Conservation (phyloP, 1,140 invertebrate species). For the Marisa cornuarietis region DNA sequence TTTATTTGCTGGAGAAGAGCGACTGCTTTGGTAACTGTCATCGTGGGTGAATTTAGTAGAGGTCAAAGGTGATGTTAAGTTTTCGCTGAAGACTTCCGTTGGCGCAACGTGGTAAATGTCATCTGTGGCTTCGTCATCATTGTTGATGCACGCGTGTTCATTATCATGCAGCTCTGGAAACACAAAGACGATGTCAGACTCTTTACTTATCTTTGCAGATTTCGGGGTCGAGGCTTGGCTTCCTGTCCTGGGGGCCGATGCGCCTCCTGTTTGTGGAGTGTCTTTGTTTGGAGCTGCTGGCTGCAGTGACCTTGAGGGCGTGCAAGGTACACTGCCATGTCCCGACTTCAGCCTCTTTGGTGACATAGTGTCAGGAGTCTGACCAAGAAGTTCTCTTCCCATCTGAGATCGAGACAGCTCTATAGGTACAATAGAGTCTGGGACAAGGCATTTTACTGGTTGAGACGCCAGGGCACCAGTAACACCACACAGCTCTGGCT, state of each 20-base stretch:
- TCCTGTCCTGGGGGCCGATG: no score
- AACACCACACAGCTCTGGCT: background rate
- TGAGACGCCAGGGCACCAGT: background rate
- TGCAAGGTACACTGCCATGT: constrained; percentile 3
- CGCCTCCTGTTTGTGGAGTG: no score
- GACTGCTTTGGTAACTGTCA: background rate
- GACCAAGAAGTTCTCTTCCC: background rate
- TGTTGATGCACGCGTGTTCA: background rate
- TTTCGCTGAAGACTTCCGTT: background rate
- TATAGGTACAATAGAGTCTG: no score
- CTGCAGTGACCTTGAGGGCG: background rate
- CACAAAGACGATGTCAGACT: background rate
- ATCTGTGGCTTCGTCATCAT: background rate
- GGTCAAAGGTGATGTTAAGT: background rate
- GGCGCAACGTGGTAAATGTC: background rate
- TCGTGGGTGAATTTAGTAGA: background rate
- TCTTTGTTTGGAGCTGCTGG: no score
- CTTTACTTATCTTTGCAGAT: background rate
- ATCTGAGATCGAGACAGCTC: no score
- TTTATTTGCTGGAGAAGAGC: background rate
- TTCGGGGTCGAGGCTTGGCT: background rate
- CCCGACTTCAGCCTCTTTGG: constrained; percentile 11
- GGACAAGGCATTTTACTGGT: background rate
- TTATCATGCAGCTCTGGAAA: background rate
- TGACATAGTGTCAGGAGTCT: background rate